These are phyloP conservation scores for Drosophila melanica DNA, from an alignment of 1,140 invertebrate genomes.

Conservation along the genomic window DNA sequence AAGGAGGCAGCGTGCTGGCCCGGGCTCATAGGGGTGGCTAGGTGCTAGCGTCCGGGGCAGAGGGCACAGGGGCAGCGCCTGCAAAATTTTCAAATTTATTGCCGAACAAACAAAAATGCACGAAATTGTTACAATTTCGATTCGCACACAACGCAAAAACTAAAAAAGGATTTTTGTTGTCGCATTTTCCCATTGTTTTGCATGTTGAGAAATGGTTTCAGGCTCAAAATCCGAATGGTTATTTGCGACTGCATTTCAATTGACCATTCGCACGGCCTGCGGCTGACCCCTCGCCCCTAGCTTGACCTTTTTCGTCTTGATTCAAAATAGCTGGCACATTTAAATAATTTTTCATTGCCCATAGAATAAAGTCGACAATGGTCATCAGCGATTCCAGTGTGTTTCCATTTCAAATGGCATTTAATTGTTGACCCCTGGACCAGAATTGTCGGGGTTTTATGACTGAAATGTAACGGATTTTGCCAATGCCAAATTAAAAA, in stretches of 20 bases:
- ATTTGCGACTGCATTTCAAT: conserved; percentile 48
- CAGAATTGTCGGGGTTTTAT: conserved; percentile 8
- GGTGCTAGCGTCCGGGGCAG: conserved; percentile 2
- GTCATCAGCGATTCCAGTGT: conserved; percentile 27
- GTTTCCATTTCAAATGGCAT: conserved; percentile 76
- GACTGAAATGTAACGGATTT: conserved; percentile 64
- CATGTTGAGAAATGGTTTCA: conserved; percentile 69
- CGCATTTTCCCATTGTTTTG: conserved; percentile 61
- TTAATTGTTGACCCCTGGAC: conserved; percentile 75
- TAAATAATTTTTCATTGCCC: conserved; percentile 77
- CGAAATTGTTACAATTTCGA: conserved; percentile 62
- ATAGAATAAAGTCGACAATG: conserved; percentile 31
- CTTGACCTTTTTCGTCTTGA: conserved; percentile 76
- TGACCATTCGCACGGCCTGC: conserved; percentile 58
- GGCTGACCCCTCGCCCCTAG: conserved; percentile 61
- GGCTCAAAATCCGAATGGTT: conserved; percentile 4
- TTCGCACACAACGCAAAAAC: conserved; percentile 33
- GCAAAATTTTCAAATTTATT: conserved; percentile 72
- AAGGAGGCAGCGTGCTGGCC: conserved; percentile 48
- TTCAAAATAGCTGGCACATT: conserved; percentile 54
- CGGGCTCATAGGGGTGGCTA: conserved; percentile 63
- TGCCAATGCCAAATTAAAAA: conserved; percentile 16
- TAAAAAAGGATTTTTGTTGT: conserved; percentile 64
- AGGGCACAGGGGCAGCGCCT: conserved; percentile 41
- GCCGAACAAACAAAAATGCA: conserved; percentile 55